Base-by-base conservation (phyloP, 2,113 vertebrate species). In the Rhizomys pruinosus region DNA sequence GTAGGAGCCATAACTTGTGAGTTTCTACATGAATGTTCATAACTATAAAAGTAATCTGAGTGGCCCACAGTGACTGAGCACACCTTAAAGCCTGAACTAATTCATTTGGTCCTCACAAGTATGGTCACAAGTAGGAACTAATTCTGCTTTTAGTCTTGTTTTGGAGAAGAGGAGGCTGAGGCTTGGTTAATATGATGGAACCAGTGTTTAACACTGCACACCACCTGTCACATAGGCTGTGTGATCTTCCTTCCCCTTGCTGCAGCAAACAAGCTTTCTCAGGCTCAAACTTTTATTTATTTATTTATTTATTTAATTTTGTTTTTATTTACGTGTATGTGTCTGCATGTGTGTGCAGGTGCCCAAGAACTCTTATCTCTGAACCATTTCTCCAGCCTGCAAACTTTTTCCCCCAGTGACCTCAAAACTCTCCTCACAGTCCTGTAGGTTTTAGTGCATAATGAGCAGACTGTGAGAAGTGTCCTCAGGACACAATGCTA, bases 221-320 rank as follows among this genome's bases (percentile, higher is more conserved):
- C 32, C 32, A 39, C 19, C 20, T 89, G 66, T 22, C 71, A n/a
- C 68, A 90, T 27, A 72, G 34, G 66, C 34, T 0, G 0, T 17
- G 27, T 59, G 64, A 61, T 25, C 32, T 32, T 93, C 22, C 61
- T 39, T 42, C 55, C 22, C 44, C 39, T 86, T 79, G 64, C 27
- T 13, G 17, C 10, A 84, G 64, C 85, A 93, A 84, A 93, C 47
- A 93, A 95, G 64, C 17, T 74, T 76, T 91, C 37, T 94, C 11
- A 12, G 44, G 64, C 29, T 59, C 71, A 23, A 63, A 63, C 47
- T 52, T 22, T 23, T 23, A 23, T 23, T 23, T 22, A 4, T 61
- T 61, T 23, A 63, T 63, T 63, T 63, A n/a, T n/a, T n/a, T n/a
- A n/a, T 63, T 23, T 23, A 23, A 20, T 23, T 63, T 63, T 17